Percentiles rank a stretch among this genome's conserved stretches.
These are phyloP conservation scores for Cynopterus sphinx DNA, from an alignment of 2,797 vertebrate genomes.

Conservation along the genomic window DNA sequence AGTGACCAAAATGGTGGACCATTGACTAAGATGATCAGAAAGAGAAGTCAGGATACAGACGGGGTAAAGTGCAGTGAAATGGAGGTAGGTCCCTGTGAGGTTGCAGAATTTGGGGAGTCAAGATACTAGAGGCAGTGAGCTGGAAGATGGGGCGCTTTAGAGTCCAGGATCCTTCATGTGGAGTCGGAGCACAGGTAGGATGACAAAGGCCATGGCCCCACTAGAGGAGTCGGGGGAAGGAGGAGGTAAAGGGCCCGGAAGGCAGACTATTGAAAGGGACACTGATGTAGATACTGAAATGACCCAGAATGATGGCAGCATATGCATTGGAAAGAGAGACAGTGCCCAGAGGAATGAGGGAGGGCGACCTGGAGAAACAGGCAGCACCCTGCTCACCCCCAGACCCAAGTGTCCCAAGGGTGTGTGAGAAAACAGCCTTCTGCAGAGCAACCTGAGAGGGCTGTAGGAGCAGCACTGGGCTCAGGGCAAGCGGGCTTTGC, in stretches of 20 bases:
- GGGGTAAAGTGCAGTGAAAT: neutral
- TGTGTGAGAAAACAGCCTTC: neutral
- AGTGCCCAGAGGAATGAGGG: accelerated
- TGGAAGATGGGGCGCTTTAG: neutral
- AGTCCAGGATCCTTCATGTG: neutral
- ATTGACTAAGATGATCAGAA: neutral
- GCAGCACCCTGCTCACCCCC: neutral
- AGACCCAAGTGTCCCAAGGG: neutral
- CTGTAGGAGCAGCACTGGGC: neutral
- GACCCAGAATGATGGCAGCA: neutral
- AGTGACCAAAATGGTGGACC: neutral
- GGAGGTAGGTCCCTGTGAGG: neutral
- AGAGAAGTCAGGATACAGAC: neutral
- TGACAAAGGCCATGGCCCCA: neutral
- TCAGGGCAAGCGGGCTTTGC: neutral
- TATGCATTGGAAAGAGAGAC: neutral
- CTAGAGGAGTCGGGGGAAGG: neutral
- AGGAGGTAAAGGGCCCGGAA: neutral
- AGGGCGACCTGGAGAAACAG: accelerated
- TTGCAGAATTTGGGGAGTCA: neutral
- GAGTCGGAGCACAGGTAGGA: neutral
- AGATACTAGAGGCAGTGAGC: neutral
- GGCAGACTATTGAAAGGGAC: neutral
- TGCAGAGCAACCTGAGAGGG: too few species aligned
- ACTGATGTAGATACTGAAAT: neutral